Conservation (phyloP, 2,797 vertebrate species). For the Craterocephalus amniculus region DNA sequence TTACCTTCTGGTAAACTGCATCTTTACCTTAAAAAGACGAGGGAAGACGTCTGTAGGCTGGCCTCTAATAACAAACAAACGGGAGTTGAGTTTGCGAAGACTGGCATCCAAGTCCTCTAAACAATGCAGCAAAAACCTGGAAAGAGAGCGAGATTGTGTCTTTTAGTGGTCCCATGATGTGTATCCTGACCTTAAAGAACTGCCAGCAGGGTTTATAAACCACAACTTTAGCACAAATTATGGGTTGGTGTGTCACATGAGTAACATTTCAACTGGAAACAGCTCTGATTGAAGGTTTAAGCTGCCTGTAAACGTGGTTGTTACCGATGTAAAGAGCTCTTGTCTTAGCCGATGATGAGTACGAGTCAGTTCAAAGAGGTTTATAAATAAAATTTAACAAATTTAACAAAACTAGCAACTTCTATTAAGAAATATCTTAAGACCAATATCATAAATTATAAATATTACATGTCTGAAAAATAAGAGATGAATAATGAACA, state of each 20-base stretch:
- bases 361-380: too few relatives aligned
- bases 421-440: too few relatives aligned
- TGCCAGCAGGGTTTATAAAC: neutral
- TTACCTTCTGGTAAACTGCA: neutral
- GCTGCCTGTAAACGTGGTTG: neutral
- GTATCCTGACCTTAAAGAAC: neutral
- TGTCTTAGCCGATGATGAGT: neutral
- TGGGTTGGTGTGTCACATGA: neutral
- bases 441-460: too few relatives aligned
- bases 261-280: neutral
- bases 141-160: neutral
- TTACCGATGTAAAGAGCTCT: too few relatives aligned
- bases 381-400: too few relatives aligned
- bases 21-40: slow-evolving; percentile 91
- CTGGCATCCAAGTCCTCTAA: slow-evolving; percentile 94
- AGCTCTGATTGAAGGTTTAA: neutral
- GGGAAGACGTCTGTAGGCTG: slow-evolving; percentile 97
- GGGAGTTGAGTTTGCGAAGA: slow-evolving; percentile 93
- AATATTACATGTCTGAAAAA: too few relatives aligned
- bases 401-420: too few relatives aligned
- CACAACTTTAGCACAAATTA: neutral
- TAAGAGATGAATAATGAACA: neutral
- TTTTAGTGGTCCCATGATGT: neutral
- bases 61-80: slow-evolving; percentile 94
- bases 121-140: slow-evolving; percentile 94